Evolutionary conservation across 2,797 vertebrate species (phyloP).

Genomic region (Hydrophis major): DNA sequence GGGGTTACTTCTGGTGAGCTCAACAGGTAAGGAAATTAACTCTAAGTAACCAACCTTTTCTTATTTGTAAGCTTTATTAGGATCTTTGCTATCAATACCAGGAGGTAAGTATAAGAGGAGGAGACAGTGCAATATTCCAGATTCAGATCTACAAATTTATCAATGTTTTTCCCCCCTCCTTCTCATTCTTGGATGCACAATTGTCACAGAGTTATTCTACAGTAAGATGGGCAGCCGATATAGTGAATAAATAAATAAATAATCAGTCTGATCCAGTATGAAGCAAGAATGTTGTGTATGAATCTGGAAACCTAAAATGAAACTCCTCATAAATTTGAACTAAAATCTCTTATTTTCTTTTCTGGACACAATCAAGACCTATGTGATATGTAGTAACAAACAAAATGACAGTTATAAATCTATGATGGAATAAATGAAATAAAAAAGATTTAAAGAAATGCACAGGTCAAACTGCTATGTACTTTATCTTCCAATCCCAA

Average conservation of each 20-base stretch:
- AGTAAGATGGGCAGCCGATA: not conserved
- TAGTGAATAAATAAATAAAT: not conserved
- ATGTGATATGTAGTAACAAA: not conserved
- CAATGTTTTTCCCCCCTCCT: not conserved
- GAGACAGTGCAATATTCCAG: not conserved
- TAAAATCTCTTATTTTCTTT: not conserved
- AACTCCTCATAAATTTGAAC: not conserved
- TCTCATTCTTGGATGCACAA: not conserved
- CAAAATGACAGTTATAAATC: not conserved
- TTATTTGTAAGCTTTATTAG: not conserved
- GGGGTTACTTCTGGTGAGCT: not conserved
- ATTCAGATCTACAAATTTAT: not conserved
- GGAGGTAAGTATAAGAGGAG: not conserved
- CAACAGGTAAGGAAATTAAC: constrained; percentile 13
- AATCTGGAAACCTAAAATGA: not conserved
- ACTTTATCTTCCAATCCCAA: not conserved
- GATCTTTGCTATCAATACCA: not conserved
- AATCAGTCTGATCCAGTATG: not conserved
- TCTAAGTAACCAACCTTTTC: not conserved
- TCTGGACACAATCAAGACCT: not conserved
- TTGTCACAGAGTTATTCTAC: not conserved
- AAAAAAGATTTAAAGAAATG: not conserved
- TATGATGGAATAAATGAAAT: not conserved
- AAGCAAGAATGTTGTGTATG: not conserved
- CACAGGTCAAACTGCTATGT: too few relatives aligned